These are phyloP conservation scores for Druceiella hillmani DNA, from an alignment of 2,888 invertebrate genomes.

Conservation along the genomic window DNA sequence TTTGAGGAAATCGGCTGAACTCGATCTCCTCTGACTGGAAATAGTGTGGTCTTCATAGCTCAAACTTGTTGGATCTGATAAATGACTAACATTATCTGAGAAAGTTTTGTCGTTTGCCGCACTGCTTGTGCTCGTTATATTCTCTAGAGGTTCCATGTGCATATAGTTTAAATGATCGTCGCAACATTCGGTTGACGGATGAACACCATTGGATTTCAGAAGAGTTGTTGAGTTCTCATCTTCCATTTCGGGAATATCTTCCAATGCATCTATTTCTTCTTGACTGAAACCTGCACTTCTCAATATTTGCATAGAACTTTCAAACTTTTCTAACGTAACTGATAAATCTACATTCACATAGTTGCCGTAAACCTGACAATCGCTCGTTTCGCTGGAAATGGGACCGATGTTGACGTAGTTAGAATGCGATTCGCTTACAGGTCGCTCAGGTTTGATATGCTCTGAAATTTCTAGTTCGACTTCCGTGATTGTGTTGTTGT, in stretches of 20 bases:
- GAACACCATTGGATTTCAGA: slow-evolving; percentile 34
- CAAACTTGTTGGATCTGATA: slow-evolving; percentile 42
- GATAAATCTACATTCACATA: slow-evolving; percentile 75
- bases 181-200: slow-evolving; percentile 37
- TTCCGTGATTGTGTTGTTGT: no score
- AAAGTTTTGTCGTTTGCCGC: slow-evolving; percentile 39
- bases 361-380: slow-evolving; percentile 42
- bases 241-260: slow-evolving; percentile 45
- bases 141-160: slow-evolving; percentile 40
- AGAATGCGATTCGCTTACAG: slow-evolving; percentile 33
- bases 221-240: slow-evolving; percentile 38
- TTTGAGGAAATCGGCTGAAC: slow-evolving; percentile 59
- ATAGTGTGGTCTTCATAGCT: slow-evolving; percentile 42
- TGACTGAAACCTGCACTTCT: slow-evolving; percentile 55
- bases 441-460: slow-evolving; percentile 13
- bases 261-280: slow-evolving; percentile 48
- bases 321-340: slow-evolving; percentile 70
- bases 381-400: slow-evolving; percentile 30
- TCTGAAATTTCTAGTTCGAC: no score
- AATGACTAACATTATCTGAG: slow-evolving; percentile 51
- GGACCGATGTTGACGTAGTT: slow-evolving; percentile 52
- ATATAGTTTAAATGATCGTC: slow-evolving; percentile 40
- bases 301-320: slow-evolving; percentile 66
- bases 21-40: slow-evolving; percentile 48
- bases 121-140: slow-evolving; percentile 34